Evolutionary conservation across 2,888 invertebrate species (phyloP), one percentile per base, ranked within the genome.

Genomic region (Podotricha telesiphe): DNA sequence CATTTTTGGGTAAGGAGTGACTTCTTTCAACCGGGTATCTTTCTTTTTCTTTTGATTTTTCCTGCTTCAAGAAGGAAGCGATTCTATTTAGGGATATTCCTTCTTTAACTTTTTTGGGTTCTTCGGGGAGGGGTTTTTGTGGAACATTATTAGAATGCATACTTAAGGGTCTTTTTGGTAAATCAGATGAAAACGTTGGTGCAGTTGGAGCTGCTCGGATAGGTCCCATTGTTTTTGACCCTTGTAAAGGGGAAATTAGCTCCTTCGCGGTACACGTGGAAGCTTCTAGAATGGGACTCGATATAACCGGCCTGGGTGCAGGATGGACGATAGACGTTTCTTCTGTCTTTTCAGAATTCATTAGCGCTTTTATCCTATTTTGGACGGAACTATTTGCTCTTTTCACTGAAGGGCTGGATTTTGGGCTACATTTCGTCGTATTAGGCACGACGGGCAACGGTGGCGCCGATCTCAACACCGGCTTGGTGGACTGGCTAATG

Each of bases 221-320:
- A 0, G 96, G 95, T 0, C 95, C 91, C 71, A 95, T 92, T 0
- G 95, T 94, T 65, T 94, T 94, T 0, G 94, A 92, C 0, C 94
- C 93, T 79, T 94, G 94, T 42, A 95, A 87, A 0, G 96, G 95
- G 0, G 95, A 94, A 55, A 95, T 94, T 10, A 96, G 81, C 77
- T 96, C 96, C 78, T 96, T 95, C 0, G 96, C 96, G 0, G 96
- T 95, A 75, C 96, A 96, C 0, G 97, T 97, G 0, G 97, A 97
- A 2, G 96, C 95, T 83, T 97, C 96, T 64, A 97, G 86, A 62
- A 97, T 96, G 0, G 97, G 97, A 73, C 95, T 95, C 8, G 97
- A 97, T 75, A 97, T 97, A 11, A 96, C 94, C 0, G 97, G 97
- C 74, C 97, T 93, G 0, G 95, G 94, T 0, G 96, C 95, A 0